Base-by-base conservation (phyloP, 2,888 invertebrate species). In the Corbicula japonica region DNA sequence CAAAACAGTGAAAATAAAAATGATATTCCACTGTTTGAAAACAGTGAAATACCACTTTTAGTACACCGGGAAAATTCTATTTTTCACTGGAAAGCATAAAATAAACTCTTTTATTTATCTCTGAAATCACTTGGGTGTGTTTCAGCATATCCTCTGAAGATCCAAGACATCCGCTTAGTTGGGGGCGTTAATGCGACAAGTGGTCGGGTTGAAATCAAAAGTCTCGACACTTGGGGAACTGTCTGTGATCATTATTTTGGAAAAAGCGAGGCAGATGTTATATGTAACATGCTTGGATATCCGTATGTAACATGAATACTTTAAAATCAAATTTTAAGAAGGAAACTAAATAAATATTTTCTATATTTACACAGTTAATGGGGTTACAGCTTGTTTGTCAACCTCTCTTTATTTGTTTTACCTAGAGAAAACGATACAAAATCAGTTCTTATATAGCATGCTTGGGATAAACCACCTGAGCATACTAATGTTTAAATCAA, bases 181-280 rank as follows among this genome's bases (percentile, higher is more conserved):
- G 30, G 26, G 4, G 61, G 61, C 32, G n/a, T n/a, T 4, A 8
- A 15, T 4, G n/a, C 46, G 18, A 46, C 46, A 2, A 46, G 30
- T n/a, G 61, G 61, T 10, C 38, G 44, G 2, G 46, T 62, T 18
- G 61, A 62, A n/a, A 30, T 62, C 6, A 18, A 62, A 46, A n/a
- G 30, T 28, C n/a, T 62, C 30, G 46, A 46, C 21, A 62, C 46
- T 1, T 62, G 61, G 61, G 61, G 61, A n/a, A 62, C 61, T 26
- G n/a, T 62, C 2, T 62, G 61, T n/a, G 18, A 30, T n/a, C 30
- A 62, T 41, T 18, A 23, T 0, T 62, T 62, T 30, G 30, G 61
- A 26, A 28, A 30, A 21, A 30, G 26, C 18, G 61, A 62, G n/a
- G 61, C 61, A 30, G 18, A 62, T 41, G 30, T 44, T 4, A 62